Evolutionary conservation across 2,797 vertebrate species (phyloP).

Genomic region (Silurus aristotelis): DNA sequence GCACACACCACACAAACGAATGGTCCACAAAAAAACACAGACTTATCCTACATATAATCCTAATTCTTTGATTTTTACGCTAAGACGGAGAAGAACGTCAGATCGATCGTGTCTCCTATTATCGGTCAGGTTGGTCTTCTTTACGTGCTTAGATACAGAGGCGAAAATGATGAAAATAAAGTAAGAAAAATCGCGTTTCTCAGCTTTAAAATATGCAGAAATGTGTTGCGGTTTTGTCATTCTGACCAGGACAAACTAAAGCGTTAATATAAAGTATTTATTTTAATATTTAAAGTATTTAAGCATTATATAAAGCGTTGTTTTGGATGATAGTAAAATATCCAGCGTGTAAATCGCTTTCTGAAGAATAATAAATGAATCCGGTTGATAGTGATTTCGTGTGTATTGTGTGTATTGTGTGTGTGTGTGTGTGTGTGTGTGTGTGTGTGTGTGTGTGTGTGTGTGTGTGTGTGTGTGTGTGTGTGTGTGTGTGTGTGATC

Average conservation of each 20-base stretch:
- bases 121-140: background rate
- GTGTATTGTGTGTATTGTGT: background rate
- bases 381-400: slow-evolving; percentile 4
- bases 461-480: background rate
- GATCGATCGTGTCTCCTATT: background rate
- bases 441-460: background rate
- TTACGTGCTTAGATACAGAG: slow-evolving; percentile 2
- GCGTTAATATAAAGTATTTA: too few species aligned
- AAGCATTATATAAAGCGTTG: background rate
- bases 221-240: background rate
- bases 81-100: slow-evolving; percentile 20
- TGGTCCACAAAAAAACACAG: slow-evolving; percentile 34
- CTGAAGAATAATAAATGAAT: slow-evolving; percentile 4
- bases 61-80: slow-evolving; percentile 33
- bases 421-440: background rate
- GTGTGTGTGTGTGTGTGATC: background rate
- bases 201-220: too few species aligned
- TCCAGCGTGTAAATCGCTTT: slow-evolving; percentile 1
- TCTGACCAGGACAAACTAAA: slow-evolving; percentile 3
- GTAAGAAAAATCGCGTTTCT: too few species aligned
- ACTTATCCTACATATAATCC: slow-evolving; percentile 29
- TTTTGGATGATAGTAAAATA: background rate
- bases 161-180: background rate
- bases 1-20: slow-evolving; percentile 39
- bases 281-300: too few species aligned